These are phyloP conservation scores for Centrocercus urophasianus DNA, from an alignment of 2,113 vertebrate genomes.

Conservation along the genomic window DNA sequence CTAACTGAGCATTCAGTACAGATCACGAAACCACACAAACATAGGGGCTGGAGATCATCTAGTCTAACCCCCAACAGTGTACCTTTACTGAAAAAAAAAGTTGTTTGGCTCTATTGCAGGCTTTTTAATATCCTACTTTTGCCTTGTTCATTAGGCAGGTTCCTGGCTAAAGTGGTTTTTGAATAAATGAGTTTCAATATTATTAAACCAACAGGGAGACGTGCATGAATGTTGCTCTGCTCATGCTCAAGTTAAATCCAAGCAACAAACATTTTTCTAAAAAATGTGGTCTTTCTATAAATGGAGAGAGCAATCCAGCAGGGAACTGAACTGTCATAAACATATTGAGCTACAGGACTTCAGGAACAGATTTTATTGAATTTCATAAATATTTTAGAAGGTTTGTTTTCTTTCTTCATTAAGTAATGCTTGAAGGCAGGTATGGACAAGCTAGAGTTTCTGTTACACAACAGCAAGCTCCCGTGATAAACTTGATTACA, in stretches of 20 bases:
- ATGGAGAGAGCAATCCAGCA: background rate
- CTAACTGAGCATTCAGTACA: background rate
- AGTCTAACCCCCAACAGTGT: background rate
- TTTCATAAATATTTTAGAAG: constrained; percentile 75
- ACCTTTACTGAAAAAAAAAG: background rate
- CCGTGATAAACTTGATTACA: constrained; percentile 80
- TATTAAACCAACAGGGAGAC: background rate
- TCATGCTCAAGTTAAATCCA: background rate
- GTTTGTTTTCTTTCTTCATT: constrained; percentile 78
- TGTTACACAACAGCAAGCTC: constrained; percentile 84
- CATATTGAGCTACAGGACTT: background rate
- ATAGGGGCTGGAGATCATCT: too few relatives aligned
- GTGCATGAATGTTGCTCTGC: background rate
- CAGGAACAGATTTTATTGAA: constrained; percentile 74
- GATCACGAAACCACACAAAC: background rate
- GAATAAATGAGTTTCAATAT: constrained; percentile 38
- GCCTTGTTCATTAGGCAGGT: background rate
- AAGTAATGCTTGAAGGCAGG: constrained; percentile 81
- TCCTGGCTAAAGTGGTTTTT: background rate
- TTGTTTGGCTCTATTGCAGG: background rate
- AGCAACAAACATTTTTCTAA: background rate
- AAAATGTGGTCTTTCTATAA: background rate
- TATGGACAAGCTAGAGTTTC: constrained; percentile 85
- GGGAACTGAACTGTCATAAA: background rate
- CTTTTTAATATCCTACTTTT: background rate